A percentile compares a stretch with the other conserved stretches of the same genome.
These are phyloP conservation scores for Podarcis muralis DNA, from an alignment of 2,113 vertebrate genomes.

Conservation along the genomic window DNA sequence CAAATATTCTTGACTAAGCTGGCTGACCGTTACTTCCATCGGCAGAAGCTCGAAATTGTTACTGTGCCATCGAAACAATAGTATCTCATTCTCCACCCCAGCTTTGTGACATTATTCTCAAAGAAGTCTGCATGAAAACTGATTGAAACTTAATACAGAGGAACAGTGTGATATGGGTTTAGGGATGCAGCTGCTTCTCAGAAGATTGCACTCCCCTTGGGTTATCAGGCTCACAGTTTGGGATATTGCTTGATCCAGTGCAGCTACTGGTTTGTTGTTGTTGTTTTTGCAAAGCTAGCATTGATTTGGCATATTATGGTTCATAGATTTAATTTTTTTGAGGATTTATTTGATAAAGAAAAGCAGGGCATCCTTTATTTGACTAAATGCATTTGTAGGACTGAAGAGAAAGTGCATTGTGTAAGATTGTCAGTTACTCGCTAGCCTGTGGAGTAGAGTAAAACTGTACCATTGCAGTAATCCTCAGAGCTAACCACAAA, in stretches of 20 bases:
- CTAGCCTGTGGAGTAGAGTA: background rate
- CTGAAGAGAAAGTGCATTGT: background rate
- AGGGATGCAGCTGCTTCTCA: background rate
- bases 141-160: background rate
- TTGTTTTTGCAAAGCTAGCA: background rate
- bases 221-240: background rate
- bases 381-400: background rate
- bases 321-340: too few relatives aligned
- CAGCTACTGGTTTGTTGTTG: too few relatives aligned
- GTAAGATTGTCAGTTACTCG: background rate
- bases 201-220: background rate
- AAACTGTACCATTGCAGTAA: background rate
- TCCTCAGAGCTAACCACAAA: background rate
- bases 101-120: background rate
- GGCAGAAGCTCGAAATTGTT: background rate
- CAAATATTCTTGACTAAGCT: background rate
- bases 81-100: background rate
- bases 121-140: background rate
- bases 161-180: background rate
- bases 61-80: background rate
- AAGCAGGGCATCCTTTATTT: background rate
- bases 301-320: background rate
- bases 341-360: background rate
- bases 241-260: background rate
- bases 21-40: too few relatives aligned